These are phyloP conservation scores for Cantharis rufa DNA, from an alignment of 2,888 invertebrate species.

Conservation along the genomic window DNA sequence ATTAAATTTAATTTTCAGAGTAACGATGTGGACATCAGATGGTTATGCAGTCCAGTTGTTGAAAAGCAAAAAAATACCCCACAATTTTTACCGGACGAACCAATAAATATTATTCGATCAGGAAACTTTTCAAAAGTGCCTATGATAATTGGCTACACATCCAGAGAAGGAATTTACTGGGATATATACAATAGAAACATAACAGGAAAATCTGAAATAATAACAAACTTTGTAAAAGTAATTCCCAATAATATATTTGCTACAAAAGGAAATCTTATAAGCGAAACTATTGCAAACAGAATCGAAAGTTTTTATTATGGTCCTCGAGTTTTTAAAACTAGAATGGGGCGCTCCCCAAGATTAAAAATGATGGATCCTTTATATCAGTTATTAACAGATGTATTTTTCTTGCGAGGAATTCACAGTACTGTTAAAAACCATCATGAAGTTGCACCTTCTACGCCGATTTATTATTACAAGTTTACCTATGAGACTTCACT, in stretches of 20 bases:
- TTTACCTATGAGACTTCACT: constrained; percentile 29
- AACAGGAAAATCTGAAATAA: constrained; percentile 12
- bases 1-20: not conserved
- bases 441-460: constrained; percentile 13
- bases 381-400: constrained; percentile 29
- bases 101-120: constrained; percentile 43
- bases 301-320: constrained; percentile 24
- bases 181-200: constrained; percentile 13
- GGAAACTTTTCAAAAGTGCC: constrained; percentile 37
- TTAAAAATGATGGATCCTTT: constrained; percentile 16
- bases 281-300: constrained; percentile 16
- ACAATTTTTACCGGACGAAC: constrained; percentile 42
- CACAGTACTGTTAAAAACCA: constrained; percentile 26
- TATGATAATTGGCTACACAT: constrained; percentile 28
- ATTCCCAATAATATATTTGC: constrained; percentile 21
- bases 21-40: constrained; percentile 10
- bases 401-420: constrained; percentile 31
- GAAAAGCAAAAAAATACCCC: constrained; percentile 35
- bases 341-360: constrained; percentile 14
- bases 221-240: constrained; percentile 13
- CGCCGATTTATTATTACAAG: constrained; percentile 33
- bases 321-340: not conserved
- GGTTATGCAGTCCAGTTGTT: constrained; percentile 32
- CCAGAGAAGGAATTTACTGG: constrained; percentile 26
- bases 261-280: constrained; percentile 8